phyloP scores from a whole-genome alignment of 2,888 invertebrate species.

The Erebia epiphron region DNA sequence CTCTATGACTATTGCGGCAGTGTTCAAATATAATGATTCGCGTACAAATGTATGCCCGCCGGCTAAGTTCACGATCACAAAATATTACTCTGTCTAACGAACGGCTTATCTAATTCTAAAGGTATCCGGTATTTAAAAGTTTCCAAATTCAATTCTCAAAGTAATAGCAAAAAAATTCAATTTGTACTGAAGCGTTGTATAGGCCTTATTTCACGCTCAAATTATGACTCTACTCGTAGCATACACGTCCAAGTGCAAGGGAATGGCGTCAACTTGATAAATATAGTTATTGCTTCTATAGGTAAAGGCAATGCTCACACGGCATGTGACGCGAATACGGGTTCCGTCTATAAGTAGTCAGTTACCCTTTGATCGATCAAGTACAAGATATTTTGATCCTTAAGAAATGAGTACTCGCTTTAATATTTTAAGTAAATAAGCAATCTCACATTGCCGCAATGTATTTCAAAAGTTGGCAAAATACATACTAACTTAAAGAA shows the following conservation, averaged over 20 bases:
- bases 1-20: conserved; percentile 71
- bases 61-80: conserved; percentile 58
- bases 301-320: neutral
- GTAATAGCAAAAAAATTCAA: conserved; percentile 47
- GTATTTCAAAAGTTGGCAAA: no score
- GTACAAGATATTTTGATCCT: neutral
- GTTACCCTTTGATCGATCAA: neutral
- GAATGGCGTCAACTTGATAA: conserved; percentile 16
- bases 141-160: conserved; percentile 37
- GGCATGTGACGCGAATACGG: neutral
- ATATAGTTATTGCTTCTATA: conserved; percentile 3
- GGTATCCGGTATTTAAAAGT: conserved; percentile 42
- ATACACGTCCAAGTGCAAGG: conserved; percentile 13
- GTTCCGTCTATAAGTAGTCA: no score
- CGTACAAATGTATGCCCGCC: conserved; percentile 47
- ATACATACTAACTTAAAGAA: no score
- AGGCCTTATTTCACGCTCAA: conserved; percentile 51
- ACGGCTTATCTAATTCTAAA: conserved; percentile 52
- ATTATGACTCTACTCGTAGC: conserved; percentile 5
- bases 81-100: conserved; percentile 70
- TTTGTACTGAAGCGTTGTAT: conserved; percentile 68
- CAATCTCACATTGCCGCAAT: no score
- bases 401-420: no score
- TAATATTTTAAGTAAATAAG: no score
- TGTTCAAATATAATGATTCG: conserved; percentile 71